Evolutionary conservation across 2,797 vertebrate species (phyloP), one percentile per base, ranked within the genome.

Genomic region (Dromococcyx pavoninus): DNA sequence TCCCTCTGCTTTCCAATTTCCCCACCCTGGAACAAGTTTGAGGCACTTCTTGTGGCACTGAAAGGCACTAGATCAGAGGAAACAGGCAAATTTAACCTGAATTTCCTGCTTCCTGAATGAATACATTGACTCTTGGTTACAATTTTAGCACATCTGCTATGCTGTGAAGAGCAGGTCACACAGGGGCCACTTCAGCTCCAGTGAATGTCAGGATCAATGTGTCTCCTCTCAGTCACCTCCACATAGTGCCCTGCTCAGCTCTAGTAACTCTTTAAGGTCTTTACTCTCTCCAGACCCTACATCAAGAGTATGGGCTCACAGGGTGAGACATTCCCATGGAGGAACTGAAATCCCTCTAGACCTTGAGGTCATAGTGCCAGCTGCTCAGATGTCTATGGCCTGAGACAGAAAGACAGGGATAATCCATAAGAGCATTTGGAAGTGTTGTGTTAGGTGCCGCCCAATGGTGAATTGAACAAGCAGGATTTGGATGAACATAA

Each of bases 401-500:
- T 0, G 0, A 86, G 60, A 64, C 37, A 54, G 70, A 69, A 6
- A 60, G 70, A 43, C 67, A 39, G 0, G 0, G 37, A 30, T 7
- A n/a, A 93, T 84, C 82, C 50, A 60, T 18, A 58, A 58, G 74
- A 85, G 43, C 86, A 11, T 76, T 88, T 88, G 88, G 64, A 90
- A 93, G 44, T 74, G 88, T 87, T 80, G 57, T 91, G 93, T 94
- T 91, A 94, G 93, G 74, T 87, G 88, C 91, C 91, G 74, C 81
- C 91, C 80, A 67, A 37, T 1, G 64, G 95, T 85, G 86, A 91
- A 94, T 80, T 93, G 95, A 97, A 94, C 86, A 90, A 87, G 83
- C 3, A 3, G 77, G 83, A 53, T 95, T 94, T 94, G 80, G 94
- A 94, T 94, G 95, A 94, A 85, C 83, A 94, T 93, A 96, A 97